Base-by-base conservation (phyloP, 2,113 vertebrate genomes). In the Grammomys dolichurus region DNA sequence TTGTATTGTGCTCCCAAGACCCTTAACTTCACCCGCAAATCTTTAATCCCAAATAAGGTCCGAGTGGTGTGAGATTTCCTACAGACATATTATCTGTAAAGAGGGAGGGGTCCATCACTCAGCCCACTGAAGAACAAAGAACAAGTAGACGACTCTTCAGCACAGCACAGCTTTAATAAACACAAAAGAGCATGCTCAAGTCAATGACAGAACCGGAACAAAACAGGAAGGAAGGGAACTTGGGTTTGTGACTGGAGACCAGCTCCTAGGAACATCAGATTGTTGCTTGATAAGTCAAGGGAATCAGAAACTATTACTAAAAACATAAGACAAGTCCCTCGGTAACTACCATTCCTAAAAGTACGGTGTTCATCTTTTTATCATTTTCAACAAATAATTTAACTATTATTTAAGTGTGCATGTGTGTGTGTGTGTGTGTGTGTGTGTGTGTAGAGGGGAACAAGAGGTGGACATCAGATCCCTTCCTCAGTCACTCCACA, bases 341-440 rank as follows among this genome's bases (percentile, higher is more conserved):
- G n/a, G 31, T 94, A 93, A 93, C 65, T 89, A 60, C 1, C 4
- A 63, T 43, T 63, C 48, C 26, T 60, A 93, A 90, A 63, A 31
- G 78, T 77, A 72, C 3, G 67, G 13, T 51, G 60, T 72, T 90
- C 60, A 93, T 36, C 48, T 58, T 86, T 87, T 60, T 70, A 31
- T 78, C 70, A 75, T 48, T 90, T n/a, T 90, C 65, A 96, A 77
- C 17, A 92, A 92, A 89, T 70, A 14, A 28, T 70, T 84, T 76
- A 82, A 24, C 40, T 85, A 46, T 46, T 22, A 84, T 60, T 84
- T 84, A 40, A 60, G 48, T 36, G 1, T 54, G 13, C 56, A 9
- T 51, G 26, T 17, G 28, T 51, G 12, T 51, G 26, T 48, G 43
- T 51, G 24, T 78, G 76, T 82, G 54, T 63, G 58, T 43, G n/a